Evolutionary conservation across 2,888 invertebrate species (phyloP).

Genomic region (Coelogynopora nodosa): DNA sequence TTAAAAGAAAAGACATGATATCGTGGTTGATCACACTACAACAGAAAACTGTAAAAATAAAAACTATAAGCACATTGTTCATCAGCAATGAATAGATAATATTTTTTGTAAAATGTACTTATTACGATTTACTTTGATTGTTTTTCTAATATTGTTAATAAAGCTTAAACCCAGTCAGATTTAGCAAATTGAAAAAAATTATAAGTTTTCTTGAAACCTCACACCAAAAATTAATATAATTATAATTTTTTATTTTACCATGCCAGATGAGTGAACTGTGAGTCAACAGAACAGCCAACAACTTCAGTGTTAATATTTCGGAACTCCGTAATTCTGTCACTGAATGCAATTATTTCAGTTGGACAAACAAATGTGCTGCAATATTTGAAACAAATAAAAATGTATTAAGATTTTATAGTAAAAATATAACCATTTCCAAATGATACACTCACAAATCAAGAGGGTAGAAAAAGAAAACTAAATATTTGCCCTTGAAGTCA

Average conservation of each 20-base stretch:
- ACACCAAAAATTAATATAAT: too few relatives aligned
- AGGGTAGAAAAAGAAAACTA: constrained; percentile 1
- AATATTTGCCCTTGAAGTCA: background rate
- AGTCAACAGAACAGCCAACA: constrained; percentile 88
- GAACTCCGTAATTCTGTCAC: constrained; percentile 72
- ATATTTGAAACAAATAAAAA: background rate
- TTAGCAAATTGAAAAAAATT: too few relatives aligned
- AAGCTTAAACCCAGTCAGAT: too few relatives aligned
- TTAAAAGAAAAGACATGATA: too few relatives aligned
- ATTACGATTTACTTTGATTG: too few relatives aligned
- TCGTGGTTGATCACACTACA: too few relatives aligned
- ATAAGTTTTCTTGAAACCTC: too few relatives aligned
- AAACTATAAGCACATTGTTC: too few relatives aligned
- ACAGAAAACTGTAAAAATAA: too few relatives aligned
- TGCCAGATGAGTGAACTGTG: constrained; percentile 90
- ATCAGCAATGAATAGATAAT: too few relatives aligned
- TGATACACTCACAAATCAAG: background rate
- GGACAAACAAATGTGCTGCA: constrained; percentile 67
- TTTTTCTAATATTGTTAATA: too few relatives aligned
- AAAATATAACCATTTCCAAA: background rate
- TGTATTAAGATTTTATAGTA: background rate
- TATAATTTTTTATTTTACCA: constrained; percentile 71
- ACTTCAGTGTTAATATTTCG: constrained; percentile 78
- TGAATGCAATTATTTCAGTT: constrained; percentile 93
- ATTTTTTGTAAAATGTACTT: too few relatives aligned